phyloP scores from a whole-genome alignment of 2,113 vertebrate species.

The Eidolon helvum region DNA sequence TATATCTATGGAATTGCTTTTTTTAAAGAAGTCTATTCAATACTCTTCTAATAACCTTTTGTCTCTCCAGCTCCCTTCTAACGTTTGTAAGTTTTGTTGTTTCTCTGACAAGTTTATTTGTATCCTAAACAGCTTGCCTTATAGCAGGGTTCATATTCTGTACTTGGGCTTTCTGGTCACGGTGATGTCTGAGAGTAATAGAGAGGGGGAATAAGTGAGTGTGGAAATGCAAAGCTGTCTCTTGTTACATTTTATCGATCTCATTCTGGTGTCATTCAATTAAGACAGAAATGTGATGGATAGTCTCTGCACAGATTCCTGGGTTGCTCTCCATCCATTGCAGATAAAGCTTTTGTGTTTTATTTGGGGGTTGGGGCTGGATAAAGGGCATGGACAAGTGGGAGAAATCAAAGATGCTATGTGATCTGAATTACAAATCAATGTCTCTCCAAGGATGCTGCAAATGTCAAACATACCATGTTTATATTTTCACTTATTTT shows the following conservation, averaged over 20 bases:
- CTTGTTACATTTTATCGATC: conserved; percentile 87
- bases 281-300: conserved; percentile 89
- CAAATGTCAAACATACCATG: conserved; percentile 75
- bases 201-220: conserved; percentile 83
- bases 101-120: conserved; percentile 85
- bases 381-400: conserved; percentile 60
- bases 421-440: conserved; percentile 86
- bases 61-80: conserved; percentile 62
- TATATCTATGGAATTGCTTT: conserved; percentile 69
- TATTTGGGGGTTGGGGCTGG: conserved; percentile 57
- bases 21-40: conserved; percentile 75
- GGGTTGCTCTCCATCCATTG: conserved; percentile 79
- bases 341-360: conserved; percentile 79
- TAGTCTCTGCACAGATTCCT: conserved; percentile 84
- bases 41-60: conserved; percentile 77
- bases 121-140: conserved; percentile 81
- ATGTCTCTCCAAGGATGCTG: conserved; percentile 72
- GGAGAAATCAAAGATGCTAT: conserved; percentile 81
- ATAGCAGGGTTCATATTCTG: conserved; percentile 75
- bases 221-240: conserved; percentile 89
- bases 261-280: conserved; percentile 89
- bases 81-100: conserved; percentile 76
- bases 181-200: conserved; percentile 81
- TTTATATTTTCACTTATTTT: conserved; percentile 70
- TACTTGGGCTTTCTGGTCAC: conserved; percentile 86